Evolutionary conservation across 2,113 vertebrate species (phyloP).

Genomic region (Scartelaos histophorus): DNA sequence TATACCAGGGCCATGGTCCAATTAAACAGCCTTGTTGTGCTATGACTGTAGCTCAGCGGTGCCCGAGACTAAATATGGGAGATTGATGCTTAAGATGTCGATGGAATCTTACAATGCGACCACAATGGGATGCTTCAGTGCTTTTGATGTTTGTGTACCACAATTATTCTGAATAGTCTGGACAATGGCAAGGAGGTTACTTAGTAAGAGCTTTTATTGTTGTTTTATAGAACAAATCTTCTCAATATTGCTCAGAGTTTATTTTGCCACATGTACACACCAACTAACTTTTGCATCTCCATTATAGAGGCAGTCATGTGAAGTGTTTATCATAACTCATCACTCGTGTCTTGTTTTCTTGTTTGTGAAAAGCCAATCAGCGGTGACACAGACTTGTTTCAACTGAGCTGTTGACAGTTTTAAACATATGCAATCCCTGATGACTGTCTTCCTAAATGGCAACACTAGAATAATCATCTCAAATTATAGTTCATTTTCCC

Average conservation of each 20-base stretch:
- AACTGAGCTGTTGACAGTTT: constrained; percentile 26
- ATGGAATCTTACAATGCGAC: not conserved
- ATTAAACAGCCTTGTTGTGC: constrained; percentile 9
- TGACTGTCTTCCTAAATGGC: constrained; percentile 24
- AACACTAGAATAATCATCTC: constrained; percentile 31
- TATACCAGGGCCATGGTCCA: not conserved
- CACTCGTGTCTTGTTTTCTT: constrained; percentile 13
- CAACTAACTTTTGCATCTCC: constrained; percentile 9
- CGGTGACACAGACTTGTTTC: constrained; percentile 9
- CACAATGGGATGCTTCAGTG: not conserved
- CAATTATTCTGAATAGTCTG: not conserved
- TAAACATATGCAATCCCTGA: constrained; percentile 2
- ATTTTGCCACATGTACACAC: not conserved
- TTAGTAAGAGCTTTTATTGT: not conserved
- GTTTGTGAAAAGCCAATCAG: constrained; percentile 33
- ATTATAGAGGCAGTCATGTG: not conserved
- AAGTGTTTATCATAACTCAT: constrained; percentile 16
- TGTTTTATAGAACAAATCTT: not conserved
- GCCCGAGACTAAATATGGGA: constrained; percentile 1
- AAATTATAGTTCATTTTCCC: constrained; percentile 24
- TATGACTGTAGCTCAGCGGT: not conserved
- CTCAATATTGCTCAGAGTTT: not conserved
- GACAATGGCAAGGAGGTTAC: not conserved
- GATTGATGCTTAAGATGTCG: not conserved
- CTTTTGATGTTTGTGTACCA: not conserved